Evolutionary conservation across 2,888 invertebrate species (phyloP), one percentile per base, ranked within the genome.

Genomic region (Fabriciana adippe): DNA sequence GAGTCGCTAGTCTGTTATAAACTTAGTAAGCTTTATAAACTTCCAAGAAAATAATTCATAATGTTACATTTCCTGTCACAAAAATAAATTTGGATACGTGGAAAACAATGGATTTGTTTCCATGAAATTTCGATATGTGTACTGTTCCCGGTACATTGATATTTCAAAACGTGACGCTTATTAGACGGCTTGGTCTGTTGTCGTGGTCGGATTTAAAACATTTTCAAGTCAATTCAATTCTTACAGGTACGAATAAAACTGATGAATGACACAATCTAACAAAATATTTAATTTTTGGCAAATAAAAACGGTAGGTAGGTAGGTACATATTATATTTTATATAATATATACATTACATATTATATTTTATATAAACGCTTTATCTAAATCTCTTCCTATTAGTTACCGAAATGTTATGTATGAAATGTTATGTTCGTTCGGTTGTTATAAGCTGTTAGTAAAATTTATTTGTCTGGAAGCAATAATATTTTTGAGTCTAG

Each of bases 391-490:
- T 48, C 31, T 59, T 48, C 48, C 16, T 48, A 16, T 26, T 15
- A 48, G 59, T 31, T 48, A 48, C 11, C 26, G 26, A 26, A 26
- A 26, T 59, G 26, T 26, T 48, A 31, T 15, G 18, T n/a, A 26
- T 11, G 11, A 41, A 11, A 41, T 41, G 11, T 41, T 41, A 35
- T 41, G 1, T 48, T 48, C 31, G 48, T 31, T 57, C 47, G 47
- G 57, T 48, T 59, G 31, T 31, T 31, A 26, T 47, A 48, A 31
- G 48, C 47, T 59, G 48, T 47, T 59, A 26, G 41, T 21, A 56
- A 67, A 64, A 64, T 70, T 67, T 67, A 70, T 67, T 60, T 15
- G 67, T 67, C 69, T 70, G 31, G 51, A 41, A 50, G 62, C 51
- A 31, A 59, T 31, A 59, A 18, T 64, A 54, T 31, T 59, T 63